Base-by-base conservation (phyloP, 2,797 vertebrate species). In the Kryptopterus vitreolus region DNA sequence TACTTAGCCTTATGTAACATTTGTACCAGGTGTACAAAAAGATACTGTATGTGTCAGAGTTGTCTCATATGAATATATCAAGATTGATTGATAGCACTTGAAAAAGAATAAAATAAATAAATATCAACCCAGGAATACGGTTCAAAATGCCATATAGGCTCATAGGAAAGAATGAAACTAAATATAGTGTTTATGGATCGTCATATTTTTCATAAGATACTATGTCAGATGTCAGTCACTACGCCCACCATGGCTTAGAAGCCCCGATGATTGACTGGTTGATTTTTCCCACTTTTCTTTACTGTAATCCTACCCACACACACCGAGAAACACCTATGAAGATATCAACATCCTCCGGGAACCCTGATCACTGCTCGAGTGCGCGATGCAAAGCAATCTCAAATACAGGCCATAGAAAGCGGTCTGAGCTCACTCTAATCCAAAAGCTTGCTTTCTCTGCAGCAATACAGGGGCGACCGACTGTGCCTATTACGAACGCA, bases 21-120 rank as follows among this genome's bases (percentile, higher is more conserved):
- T 50, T 48, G 46, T 50, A 48, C 38, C 13, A 18, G 65, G 43
- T 7, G 13, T 26, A 0, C n/a, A 48, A 46, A 46, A 66, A 24
- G 12, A 46, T 66, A 43, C 0, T 22, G 22, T 46, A 15, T 66
- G 24, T 24, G 38, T 65, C 22, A 38, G 4, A 8, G 63, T 70
- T 20, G 52, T 70, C 68, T 31, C 24, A 52, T 16, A 1, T 29
- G 48, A 31, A 22, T 52, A 71, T 20, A 20, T 26, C 22, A 18
- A 20, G 24, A 63, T 3, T 18, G 35, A 7, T 48, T 48, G 13
- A 48, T 50, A 9, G 3, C 24, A 69, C 66, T 29, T 62, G 68
- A 79, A 72, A 57, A 62, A 59, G n/a, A n/a, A n/a, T n/a, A 70
- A 70, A 53, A 65, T 59, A 70, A 78, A 58, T 59, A 35, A 65